These are phyloP conservation scores for Lamprotornis superbus DNA, from an alignment of 2,113 vertebrate species.

Conservation along the genomic window DNA sequence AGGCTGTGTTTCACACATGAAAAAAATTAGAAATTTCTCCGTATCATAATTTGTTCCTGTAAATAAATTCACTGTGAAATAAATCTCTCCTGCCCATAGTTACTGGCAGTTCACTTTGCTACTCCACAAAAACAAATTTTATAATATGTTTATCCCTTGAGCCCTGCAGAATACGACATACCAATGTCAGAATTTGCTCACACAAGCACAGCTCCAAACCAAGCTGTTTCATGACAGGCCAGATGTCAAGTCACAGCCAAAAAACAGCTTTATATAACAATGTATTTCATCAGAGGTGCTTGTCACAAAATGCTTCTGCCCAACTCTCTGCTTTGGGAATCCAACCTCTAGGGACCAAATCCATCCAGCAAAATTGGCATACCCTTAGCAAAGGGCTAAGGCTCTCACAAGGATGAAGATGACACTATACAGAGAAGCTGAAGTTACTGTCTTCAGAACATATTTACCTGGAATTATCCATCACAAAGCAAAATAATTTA, in stretches of 20 bases:
- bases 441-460: not conserved
- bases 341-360: not conserved
- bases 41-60: not conserved
- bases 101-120: not conserved
- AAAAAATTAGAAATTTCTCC: not conserved
- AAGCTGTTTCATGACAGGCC: not conserved
- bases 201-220: not conserved
- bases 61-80: not conserved
- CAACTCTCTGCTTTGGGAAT: not conserved
- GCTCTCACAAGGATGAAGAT: not conserved
- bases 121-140: not conserved
- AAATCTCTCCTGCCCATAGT: not conserved
- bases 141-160: not conserved
- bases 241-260: constrained; percentile 21
- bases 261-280: constrained; percentile 5
- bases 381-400: not conserved
- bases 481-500: not conserved
- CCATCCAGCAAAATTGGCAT: not conserved
- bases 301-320: not conserved
- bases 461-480: not conserved
- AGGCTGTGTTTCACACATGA: not conserved
- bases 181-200: not conserved
- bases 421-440: not conserved
- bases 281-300: not conserved
- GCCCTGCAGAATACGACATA: not conserved